phyloP scores from a whole-genome alignment of 2,888 invertebrate species.

The Meghimatium bilineatum region DNA sequence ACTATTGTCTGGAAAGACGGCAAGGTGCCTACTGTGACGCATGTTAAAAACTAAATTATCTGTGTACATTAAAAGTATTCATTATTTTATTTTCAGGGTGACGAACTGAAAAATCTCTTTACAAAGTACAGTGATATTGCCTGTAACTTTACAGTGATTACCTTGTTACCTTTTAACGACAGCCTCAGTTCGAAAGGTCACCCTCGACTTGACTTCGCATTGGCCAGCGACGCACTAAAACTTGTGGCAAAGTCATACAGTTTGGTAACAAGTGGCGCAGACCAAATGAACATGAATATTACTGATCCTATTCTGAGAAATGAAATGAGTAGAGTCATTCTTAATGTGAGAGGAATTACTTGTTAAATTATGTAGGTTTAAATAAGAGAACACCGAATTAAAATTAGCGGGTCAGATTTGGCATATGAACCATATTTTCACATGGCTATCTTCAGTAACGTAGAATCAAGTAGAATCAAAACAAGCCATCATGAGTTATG shows the following conservation, averaged over 20 bases:
- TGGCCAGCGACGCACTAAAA: constrained; percentile 45
- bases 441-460: no score
- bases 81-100: constrained; percentile 55
- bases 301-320: constrained; percentile 43
- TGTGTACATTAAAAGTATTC: no score
- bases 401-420: no score
- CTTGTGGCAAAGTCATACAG: constrained; percentile 48
- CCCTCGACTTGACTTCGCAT: constrained; percentile 44
- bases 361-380: neutral
- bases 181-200: neutral
- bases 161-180: neutral
- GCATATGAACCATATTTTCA: no score
- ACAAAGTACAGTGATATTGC: constrained; percentile 59
- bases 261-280: constrained; percentile 11
- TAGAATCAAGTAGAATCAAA: no score
- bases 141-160: constrained; percentile 67
- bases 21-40: no score
- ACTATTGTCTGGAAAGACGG: no score
- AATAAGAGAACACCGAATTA: no score
- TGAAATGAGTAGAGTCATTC: constrained; percentile 51
- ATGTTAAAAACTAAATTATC: no score
- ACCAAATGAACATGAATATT: constrained; percentile 52
- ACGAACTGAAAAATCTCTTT: constrained; percentile 60
- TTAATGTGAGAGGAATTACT: constrained; percentile 48
- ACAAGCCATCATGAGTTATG: no score